phyloP scores from a whole-genome alignment of 2,888 invertebrate species.

The Dicroscelio sp. region DNA sequence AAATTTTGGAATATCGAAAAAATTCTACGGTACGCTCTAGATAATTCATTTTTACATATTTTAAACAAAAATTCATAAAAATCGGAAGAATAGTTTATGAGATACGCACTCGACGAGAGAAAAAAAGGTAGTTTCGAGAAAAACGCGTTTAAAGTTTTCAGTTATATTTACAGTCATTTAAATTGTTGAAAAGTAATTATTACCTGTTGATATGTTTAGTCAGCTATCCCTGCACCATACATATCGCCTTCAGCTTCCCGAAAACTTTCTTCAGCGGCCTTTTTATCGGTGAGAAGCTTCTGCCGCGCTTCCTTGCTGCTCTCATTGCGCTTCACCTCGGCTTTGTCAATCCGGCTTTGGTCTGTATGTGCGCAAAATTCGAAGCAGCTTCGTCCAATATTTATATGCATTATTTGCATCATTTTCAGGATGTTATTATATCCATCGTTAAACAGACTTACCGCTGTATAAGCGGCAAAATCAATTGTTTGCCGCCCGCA shows the following conservation, averaged over 20 bases:
- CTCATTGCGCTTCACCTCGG: slow-evolving; percentile 2
- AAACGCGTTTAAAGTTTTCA: no score
- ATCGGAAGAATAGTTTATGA: no score
- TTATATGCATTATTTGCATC: slow-evolving; percentile 30
- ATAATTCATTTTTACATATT: no score
- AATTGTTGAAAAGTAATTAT: no score
- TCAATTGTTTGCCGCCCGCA: slow-evolving; percentile 11
- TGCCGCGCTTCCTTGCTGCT: slow-evolving; percentile 37
- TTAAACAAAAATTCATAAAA: no score
- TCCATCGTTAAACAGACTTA: slow-evolving; percentile 38
- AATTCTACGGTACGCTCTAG: no score
- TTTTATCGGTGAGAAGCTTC: background rate
- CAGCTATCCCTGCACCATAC: slow-evolving; percentile 58
- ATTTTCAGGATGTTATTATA: slow-evolving; percentile 13
- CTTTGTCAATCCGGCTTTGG: slow-evolving; percentile 18
- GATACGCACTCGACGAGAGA: no score
- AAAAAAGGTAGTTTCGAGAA: no score
- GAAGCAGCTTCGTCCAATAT: background rate
- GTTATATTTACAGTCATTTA: no score
- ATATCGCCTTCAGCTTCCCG: slow-evolving; percentile 43
- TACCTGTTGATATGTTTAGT: slow-evolving; percentile 41
- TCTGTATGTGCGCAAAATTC: background rate
- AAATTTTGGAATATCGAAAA: no score
- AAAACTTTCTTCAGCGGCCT: slow-evolving; percentile 31
- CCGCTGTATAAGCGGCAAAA: slow-evolving; percentile 18